Percentiles rank a stretch among this genome's conserved stretches.
Conservation (phyloP, 2,113 vertebrate species). For the Erpornis zantholeuca region DNA sequence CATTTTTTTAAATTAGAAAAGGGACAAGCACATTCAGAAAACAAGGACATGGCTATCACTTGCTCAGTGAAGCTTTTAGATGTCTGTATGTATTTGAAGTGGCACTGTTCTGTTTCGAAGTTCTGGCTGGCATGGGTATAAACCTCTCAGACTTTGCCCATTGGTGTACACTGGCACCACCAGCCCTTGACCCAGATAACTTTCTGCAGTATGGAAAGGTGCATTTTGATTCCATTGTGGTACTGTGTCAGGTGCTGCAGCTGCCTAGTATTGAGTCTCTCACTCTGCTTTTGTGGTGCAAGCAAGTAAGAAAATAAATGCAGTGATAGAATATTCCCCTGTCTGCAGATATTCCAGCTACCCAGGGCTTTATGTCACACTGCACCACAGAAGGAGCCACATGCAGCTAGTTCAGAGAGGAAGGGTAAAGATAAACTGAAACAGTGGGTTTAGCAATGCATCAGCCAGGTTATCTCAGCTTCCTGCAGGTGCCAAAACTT, state of each 20-base stretch:
- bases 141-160: neutral
- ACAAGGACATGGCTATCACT: neutral
- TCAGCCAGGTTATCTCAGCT: neutral
- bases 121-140: neutral
- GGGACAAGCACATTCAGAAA: neutral
- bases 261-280: neutral
- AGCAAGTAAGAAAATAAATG: neutral
- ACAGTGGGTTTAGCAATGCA: neutral
- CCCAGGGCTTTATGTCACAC: neutral
- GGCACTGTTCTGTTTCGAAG: neutral
- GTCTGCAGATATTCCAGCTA: neutral
- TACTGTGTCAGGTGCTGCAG: neutral
- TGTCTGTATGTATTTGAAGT: neutral
- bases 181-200: neutral
- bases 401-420: neutral
- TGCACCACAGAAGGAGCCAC: neutral
- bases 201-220: neutral
- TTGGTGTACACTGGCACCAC: neutral
- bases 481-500: slow-evolving; percentile 3
- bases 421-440: neutral
- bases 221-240: neutral
- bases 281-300: neutral
- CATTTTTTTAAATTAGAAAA: neutral
- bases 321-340: neutral
- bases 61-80: neutral